Evolutionary conservation across 1,140 invertebrate species (phyloP).

Genomic region (Apis laboriosa): DNA sequence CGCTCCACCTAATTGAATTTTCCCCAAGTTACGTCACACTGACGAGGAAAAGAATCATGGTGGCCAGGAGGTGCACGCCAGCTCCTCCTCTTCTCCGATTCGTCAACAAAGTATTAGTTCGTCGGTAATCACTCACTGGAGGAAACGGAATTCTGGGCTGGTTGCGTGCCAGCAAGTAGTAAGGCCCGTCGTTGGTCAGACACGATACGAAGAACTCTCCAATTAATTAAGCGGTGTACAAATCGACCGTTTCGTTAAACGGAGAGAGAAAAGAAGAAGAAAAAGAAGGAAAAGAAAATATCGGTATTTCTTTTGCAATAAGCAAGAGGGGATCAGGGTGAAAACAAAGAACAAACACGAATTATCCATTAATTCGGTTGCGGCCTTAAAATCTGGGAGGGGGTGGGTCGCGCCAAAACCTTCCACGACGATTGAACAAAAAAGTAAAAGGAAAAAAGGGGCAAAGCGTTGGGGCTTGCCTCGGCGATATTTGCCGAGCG

Average conservation of each 20-base stretch:
- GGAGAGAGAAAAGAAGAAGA: not conserved
- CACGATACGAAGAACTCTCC: slow-evolving; percentile 31
- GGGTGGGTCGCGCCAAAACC: not conserved
- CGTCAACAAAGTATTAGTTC: slow-evolving; percentile 24
- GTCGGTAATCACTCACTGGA: slow-evolving; percentile 4
- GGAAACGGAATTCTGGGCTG: not conserved
- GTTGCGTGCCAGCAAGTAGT: slow-evolving; percentile 49
- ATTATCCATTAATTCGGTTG: slow-evolving; percentile 27
- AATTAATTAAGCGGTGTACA: slow-evolving; percentile 44
- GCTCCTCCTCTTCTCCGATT: not conserved
- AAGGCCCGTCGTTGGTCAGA: slow-evolving; percentile 34
- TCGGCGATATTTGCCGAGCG: slow-evolving; percentile 7
- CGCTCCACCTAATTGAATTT: not conserved
- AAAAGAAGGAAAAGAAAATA: not conserved
- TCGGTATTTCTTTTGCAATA: slow-evolving; percentile 9
- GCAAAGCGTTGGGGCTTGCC: not conserved
- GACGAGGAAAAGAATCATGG: not conserved
- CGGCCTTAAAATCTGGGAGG: not conserved
- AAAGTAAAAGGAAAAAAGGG: not conserved
- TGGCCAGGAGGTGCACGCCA: not conserved
- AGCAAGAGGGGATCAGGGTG: not conserved
- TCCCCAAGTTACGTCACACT: not conserved
- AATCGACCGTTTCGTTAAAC: slow-evolving; percentile 7
- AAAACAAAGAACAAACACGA: slow-evolving; percentile 14
- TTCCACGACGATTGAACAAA: not conserved